Base-by-base conservation (phyloP, 2,797 vertebrate species). In the Peromyscus nudipes region DNA sequence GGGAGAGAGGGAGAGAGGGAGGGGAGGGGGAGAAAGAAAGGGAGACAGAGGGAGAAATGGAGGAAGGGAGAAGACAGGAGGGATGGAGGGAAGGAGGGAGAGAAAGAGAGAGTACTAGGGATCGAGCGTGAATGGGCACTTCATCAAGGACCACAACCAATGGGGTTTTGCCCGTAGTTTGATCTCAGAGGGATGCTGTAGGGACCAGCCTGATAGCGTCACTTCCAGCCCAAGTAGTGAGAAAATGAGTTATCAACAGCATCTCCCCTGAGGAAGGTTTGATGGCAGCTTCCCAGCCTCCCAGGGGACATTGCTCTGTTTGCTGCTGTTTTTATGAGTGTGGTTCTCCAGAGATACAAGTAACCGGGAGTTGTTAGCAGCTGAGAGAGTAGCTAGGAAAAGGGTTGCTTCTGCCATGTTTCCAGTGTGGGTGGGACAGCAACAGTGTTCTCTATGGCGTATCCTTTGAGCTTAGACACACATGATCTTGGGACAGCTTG, bases 201-300 rank as follows among this genome's bases (percentile, higher is more conserved):
- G 21, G 34, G 64, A 14, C 46, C 5, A 6, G 16, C 27, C 1
- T 0, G 34, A 40, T 0, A 37, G 52, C 34, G n/a, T 60, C 34
- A n/a, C 21, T 62, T n/a, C 64, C 29, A 29, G 13, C 1, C 16
- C 34, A 52, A 12, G 1, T 5, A 2, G 7, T 25, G 8, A 6
- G 34, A n/a, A 27, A 85, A 25, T 60, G n/a, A 81, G 17, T 65
- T 64, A 90, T 9, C 29, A 40, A 4, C 25, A 25, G 29, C 10
- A 17, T 64, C 64, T 62, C 80, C 75, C 37, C 2, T 7, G 13
- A 76, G 31, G 31, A n/a, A 11, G n/a, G 64, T 46, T 13, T n/a
- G 57, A n/a, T 77, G 8, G 31, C 16, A 34, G 5, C 34, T 23
- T 52, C 19, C 1, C 19, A 27, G 37, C 55, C 67, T 65, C 6